Base-by-base conservation (phyloP, 92 coral and sea anemone species). In the Epizoanthus fatuus region DNA sequence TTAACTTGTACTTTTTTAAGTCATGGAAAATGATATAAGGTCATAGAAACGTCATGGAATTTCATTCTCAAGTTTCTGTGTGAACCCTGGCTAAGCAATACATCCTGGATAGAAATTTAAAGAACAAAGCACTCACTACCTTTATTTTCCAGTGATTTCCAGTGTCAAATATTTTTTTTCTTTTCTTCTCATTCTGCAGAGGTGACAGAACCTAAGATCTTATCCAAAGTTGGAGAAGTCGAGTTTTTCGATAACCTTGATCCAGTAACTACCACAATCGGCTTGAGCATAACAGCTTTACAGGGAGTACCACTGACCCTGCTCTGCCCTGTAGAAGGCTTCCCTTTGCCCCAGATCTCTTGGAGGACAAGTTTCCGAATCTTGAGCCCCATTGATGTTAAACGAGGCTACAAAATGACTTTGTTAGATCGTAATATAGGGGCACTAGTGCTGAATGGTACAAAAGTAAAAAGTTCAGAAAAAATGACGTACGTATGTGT, bases 281-380 rank as follows among this genome's bases (percentile, higher is more conserved):
- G 97, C 58, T 85, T 89, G 63, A 74, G 87, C n/a, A 64, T 90
- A 63, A 87, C 90, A 67, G 89, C 85, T 10, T 66, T 90, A 44
- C 85, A 81, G 57, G 98, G 98, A 32, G 84, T 82, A 2, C 66
- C 51, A 37, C 72, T 94, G 52, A 68, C 93, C 19, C 74, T 94
- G 7, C 7, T 94, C 42, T 94, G 98, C 51, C 91, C 85, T 14
- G 93, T 86, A 6, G 81, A 84, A 7, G 98, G 94, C 4, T 94
- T 90, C 55, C 98, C 98, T 1, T 78, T 83, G 3, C 98, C 98
- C 0, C 51, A 14, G 6, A 72, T 94, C 37, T 53, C 83, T 32
- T 94, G 98, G 98, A 84, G 78, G 11, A 84, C 75, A 70, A 70
- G 77, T 40, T 80, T 86, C 19, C 74, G 62, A 32, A 79, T 17